A percentile compares a stretch with the other conserved stretches of the same genome.
Conservation (phyloP, 1,140 invertebrate species). For the Diorhabda sublineata region DNA sequence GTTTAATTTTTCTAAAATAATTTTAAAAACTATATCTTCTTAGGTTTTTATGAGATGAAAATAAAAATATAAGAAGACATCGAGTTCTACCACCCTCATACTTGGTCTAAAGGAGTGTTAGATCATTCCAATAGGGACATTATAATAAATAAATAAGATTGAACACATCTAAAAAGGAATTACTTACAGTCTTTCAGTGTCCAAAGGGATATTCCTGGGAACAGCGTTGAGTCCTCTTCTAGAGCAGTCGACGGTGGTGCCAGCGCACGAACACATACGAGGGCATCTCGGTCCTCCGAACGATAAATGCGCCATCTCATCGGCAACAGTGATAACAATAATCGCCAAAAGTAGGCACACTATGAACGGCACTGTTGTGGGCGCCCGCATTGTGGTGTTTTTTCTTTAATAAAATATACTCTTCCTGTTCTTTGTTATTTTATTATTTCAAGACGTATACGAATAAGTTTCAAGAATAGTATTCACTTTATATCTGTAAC, state of each 20-base stretch:
- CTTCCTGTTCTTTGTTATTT: neutral
- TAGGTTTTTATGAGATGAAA: no score
- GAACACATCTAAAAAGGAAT: neutral
- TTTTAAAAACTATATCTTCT: no score
- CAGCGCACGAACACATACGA: conserved; percentile 72
- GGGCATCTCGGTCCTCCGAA: conserved; percentile 56
- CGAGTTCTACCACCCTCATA: no score
- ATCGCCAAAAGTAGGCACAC: conserved; percentile 18
- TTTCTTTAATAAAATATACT: neutral
- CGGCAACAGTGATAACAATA: conserved; percentile 4
- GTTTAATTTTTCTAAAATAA: no score
- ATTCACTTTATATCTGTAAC: neutral
- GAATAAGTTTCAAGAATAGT: neutral
- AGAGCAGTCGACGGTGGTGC: conserved; percentile 75
- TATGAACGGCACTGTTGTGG: conserved; percentile 7
- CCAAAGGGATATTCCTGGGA: conserved; percentile 67
- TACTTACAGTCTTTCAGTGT: conserved; percentile 83
- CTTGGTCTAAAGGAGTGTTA: no score
- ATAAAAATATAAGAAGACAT: no score
- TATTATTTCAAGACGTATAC: neutral
- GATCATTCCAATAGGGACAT: no score
- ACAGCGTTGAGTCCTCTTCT: conserved; percentile 73
- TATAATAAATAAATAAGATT: no score
- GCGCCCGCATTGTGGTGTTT: neutral
- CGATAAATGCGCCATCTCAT: conserved; percentile 23